phyloP scores from a whole-genome alignment of 2,113 vertebrate genomes.

The Oncorhynchus nerka region DNA sequence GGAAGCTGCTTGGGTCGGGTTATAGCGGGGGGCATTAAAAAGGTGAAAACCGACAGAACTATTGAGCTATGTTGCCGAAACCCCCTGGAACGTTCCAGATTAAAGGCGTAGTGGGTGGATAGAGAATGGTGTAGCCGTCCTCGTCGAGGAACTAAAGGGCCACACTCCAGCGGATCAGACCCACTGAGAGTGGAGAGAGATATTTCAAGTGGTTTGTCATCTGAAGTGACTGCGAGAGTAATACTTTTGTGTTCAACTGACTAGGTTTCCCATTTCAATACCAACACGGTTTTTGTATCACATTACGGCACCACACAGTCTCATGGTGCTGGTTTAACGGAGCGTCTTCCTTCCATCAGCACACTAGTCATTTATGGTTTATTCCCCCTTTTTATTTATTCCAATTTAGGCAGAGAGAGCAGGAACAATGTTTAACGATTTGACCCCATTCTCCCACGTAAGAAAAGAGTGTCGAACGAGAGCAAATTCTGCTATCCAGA shows the following conservation, averaged over 20 bases:
- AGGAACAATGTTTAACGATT: not conserved
- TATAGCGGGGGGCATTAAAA: conserved; percentile 38
- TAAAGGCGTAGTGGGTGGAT: conserved; percentile 51
- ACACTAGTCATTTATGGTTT: not conserved
- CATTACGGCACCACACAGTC: not conserved
- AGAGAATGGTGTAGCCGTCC: conserved; percentile 41
- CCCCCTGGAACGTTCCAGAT: conserved; percentile 52
- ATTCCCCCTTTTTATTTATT: conserved; percentile 11
- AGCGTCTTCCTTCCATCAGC: not conserved
- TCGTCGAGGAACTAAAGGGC: not conserved
- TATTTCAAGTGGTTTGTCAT: conserved; percentile 36
- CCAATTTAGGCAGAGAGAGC: not conserved
- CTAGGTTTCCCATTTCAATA: not conserved
- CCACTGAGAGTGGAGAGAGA: no score
- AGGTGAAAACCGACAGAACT: conserved; percentile 67
- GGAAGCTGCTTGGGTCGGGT: not conserved
- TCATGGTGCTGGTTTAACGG: not conserved
- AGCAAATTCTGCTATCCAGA: not conserved
- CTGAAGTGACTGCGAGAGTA: conserved; percentile 10
- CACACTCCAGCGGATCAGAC: no score
- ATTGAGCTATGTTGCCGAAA: conserved; percentile 55
- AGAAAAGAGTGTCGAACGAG: not conserved
- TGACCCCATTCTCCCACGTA: conserved; percentile 40
- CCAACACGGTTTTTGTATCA: no score
- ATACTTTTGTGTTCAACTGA: not conserved